These are phyloP conservation scores for Epizoanthus illoricatus DNA, from an alignment of 92 coral and sea anemone species.

Conservation along the genomic window DNA sequence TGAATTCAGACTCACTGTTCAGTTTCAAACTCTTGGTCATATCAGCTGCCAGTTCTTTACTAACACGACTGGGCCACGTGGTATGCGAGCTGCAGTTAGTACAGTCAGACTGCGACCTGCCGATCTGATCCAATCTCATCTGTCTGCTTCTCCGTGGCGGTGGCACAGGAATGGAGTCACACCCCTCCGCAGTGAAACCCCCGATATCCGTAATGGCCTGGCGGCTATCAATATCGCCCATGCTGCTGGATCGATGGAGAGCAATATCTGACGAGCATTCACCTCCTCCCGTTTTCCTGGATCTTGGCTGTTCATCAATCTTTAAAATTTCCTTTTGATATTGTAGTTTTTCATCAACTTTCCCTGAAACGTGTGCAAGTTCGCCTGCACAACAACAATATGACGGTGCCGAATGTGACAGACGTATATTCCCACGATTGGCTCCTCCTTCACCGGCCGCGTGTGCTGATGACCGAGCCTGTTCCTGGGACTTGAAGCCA, in stretches of 20 bases:
- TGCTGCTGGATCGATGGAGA: constrained; percentile 25
- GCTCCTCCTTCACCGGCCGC: not conserved
- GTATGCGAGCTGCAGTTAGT: not conserved
- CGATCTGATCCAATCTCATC: not conserved
- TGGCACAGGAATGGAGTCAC: not conserved
- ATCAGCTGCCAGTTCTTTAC: not conserved
- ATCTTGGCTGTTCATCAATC: not conserved
- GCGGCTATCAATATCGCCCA: constrained; percentile 1
- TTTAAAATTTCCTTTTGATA: not conserved
- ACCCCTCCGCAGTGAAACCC: not conserved
- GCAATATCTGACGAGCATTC: not conserved
- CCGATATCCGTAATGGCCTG: not conserved
- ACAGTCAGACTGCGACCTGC: constrained; percentile 35
- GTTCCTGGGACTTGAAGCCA: not conserved
- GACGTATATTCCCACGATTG: not conserved
- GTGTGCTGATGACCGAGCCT: not conserved
- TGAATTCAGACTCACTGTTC: not conserved
- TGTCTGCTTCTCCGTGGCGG: constrained; percentile 26
- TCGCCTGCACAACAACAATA: not conserved
- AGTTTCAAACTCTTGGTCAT: not conserved
- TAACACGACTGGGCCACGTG: not conserved
- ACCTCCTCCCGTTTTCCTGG: not conserved
- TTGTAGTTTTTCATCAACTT: not conserved
- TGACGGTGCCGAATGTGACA: constrained; percentile 17
- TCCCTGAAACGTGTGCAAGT: not conserved